Conservation (phyloP, 2,888 invertebrate genomes). For the Caenorhabditis uteleia region DNA sequence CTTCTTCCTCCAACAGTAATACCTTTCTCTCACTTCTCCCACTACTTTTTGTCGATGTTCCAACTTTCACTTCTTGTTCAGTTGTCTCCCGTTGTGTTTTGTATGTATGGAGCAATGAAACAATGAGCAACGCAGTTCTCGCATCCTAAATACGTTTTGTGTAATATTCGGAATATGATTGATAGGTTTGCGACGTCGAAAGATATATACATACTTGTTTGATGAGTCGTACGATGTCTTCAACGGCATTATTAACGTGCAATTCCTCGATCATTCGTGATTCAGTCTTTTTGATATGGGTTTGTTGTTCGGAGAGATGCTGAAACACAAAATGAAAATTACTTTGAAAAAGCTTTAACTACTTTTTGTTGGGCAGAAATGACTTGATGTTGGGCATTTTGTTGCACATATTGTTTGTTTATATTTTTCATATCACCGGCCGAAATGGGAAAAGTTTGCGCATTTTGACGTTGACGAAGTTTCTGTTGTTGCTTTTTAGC, state of each 20-base stretch:
- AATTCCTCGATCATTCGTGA: constrained; percentile 59
- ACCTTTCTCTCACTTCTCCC: too few relatives aligned
- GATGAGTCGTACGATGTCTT: constrained; percentile 62
- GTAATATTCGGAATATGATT: too few relatives aligned
- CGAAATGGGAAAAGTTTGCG: not conserved
- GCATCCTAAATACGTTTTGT: constrained; percentile 57
- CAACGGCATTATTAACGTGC: constrained; percentile 62
- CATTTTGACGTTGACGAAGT: constrained; percentile 16
- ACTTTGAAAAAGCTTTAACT: not conserved
- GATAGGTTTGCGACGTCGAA: too few relatives aligned
- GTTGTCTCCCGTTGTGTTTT: too few relatives aligned
- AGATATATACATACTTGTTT: constrained; percentile 41
- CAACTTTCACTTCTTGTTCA: constrained; percentile 1
- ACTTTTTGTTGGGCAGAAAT: not conserved
- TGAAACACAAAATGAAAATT: constrained; percentile 23
- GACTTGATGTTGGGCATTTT: constrained; percentile 46
- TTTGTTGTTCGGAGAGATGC: constrained; percentile 48
- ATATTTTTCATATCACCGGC: constrained; percentile 46
- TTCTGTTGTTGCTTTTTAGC: constrained; percentile 53
- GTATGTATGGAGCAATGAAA: constrained; percentile 62
- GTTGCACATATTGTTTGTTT: constrained; percentile 53
- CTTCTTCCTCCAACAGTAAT: too few relatives aligned
- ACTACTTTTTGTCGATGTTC: too few relatives aligned
- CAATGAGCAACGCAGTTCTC: constrained; percentile 64
- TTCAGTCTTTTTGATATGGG: constrained; percentile 51